phyloP scores from a whole-genome alignment of 2,797 vertebrate genomes.

The Rhinogobio ventralis region DNA sequence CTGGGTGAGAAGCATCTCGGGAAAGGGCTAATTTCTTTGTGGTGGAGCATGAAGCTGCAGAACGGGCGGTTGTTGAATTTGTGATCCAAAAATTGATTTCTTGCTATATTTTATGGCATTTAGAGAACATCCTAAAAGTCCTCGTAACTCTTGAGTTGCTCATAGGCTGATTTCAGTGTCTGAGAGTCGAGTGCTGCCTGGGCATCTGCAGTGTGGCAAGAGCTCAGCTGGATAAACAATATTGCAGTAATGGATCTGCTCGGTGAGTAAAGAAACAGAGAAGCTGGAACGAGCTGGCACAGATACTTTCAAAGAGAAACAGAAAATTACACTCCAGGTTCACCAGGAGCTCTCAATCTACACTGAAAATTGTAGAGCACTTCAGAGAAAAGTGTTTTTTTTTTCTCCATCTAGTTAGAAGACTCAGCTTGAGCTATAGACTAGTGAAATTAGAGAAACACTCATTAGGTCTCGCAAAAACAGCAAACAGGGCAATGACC shows the following conservation, averaged over 20 bases:
- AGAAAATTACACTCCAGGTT: background rate
- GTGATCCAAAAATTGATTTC: background rate
- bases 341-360: background rate
- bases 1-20: background rate
- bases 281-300: background rate
- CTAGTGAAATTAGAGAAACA: background rate
- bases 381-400: background rate
- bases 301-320: background rate
- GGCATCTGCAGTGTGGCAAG: constrained; percentile 7
- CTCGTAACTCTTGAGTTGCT: constrained; percentile 3
- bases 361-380: background rate
- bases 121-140: background rate
- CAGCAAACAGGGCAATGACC: background rate
- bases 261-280: background rate
- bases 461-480: background rate
- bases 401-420: background rate
- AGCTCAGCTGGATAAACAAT: background rate
- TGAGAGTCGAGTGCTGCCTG: background rate
- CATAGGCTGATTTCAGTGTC: background rate
- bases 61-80: background rate
- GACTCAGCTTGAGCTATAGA: background rate
- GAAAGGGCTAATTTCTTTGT: background rate
- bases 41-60: background rate
- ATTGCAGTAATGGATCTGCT: background rate
- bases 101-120: background rate